Base-by-base conservation (phyloP, 2,888 invertebrate species). In the Timema podura region DNA sequence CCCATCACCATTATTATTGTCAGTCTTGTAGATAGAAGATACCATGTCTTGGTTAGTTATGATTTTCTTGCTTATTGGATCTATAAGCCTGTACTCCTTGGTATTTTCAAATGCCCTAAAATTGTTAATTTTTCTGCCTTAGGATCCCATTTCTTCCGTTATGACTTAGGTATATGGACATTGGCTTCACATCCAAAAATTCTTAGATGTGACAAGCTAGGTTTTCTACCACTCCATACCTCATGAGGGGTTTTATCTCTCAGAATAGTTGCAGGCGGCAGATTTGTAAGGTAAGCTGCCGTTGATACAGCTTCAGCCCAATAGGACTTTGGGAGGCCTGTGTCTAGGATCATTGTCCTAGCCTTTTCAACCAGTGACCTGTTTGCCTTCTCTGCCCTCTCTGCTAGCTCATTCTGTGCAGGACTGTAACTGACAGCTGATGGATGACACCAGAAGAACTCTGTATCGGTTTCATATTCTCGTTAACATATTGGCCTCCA, bases 131-230 rank as follows among this genome's bases (percentile, higher is more conserved):
- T 61, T 30, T 30, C 45, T 15, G 44, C 6, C 44, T 61, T 61
- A 44, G 44, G 61, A 61, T 8, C 61, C 44, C 61, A 30, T 30
- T 30, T 61, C n/a, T 5, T 61, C 10, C 44, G 30, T 5, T 8
- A 10, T 44, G 44, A 6, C 61, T 44, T 30, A 13, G 61, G 44
- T 30, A 16, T 45, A 8, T 61, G 44, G 45, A 44, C 61, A 30
- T 44, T 61, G 44, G 44, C 30, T 61, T 61, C 61, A 44, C 61
- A 61, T 10, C 61, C 61, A 8, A 61, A 44, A 11, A 61, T 15
- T 61, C 44, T 61, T 13, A 61, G n/a, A 44, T 61, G 61, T 44
- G 61, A 61, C 61, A 61, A 44, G 44, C 11, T 44, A 44, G 61
- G 61, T 45, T 44, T 61, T 8, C 61, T 61, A 13, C 30, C 61